phyloP scores from a whole-genome alignment of 1,140 invertebrate species.

The Phthorimaea operculella region DNA sequence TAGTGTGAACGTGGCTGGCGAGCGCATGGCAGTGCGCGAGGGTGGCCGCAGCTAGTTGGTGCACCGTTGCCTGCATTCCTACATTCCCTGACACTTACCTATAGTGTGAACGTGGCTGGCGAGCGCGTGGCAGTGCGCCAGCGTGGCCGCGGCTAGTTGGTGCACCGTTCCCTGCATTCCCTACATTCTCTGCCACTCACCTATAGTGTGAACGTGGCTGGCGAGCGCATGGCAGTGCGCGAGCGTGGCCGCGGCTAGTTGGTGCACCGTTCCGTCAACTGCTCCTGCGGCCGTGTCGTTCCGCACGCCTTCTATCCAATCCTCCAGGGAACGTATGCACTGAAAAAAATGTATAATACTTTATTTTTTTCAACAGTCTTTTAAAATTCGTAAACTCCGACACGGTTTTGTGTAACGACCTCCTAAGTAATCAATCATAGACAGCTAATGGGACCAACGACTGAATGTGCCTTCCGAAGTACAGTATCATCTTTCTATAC shows the following conservation, averaged over 20 bases:
- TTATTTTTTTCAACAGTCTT: no score
- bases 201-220: conserved; percentile 82
- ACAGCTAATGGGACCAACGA: neutral
- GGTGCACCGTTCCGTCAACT: conserved; percentile 96
- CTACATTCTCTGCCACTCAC: conserved; percentile 67
- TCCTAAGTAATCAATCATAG: neutral
- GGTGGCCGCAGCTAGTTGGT: no score
- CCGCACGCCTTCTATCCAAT: conserved; percentile 91
- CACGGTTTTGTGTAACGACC: no score
- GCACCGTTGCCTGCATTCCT: no score
- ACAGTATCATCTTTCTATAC: no score
- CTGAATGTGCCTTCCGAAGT: neutral
- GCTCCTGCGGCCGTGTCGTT: conserved; percentile 84
- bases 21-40: no score
- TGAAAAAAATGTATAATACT: no score
- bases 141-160: conserved; percentile 92
- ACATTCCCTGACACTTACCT: conserved; percentile 62
- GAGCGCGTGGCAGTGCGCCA: conserved; percentile 88
- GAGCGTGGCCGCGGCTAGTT: conserved; percentile 92
- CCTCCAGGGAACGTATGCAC: conserved; percentile 90
- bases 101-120: conserved; percentile 83
- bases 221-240: conserved; percentile 88
- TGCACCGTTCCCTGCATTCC: conserved; percentile 95
- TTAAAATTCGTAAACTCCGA: no score
- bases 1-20: no score